These are phyloP conservation scores for Datnioides undecimradiatus DNA, from an alignment of 2,113 vertebrate species.

Conservation along the genomic window DNA sequence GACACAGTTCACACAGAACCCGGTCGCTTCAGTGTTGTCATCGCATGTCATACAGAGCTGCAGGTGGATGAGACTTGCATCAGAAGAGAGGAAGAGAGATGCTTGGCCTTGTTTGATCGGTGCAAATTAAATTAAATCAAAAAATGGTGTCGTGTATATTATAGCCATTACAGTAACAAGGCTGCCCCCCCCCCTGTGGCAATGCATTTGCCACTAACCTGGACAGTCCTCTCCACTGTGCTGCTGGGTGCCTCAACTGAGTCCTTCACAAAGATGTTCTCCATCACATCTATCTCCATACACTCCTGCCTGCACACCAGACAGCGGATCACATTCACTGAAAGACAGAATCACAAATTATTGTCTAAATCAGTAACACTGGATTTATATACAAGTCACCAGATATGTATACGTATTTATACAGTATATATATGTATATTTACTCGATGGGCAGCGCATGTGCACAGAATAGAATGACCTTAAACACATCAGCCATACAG, in stretches of 20 bases:
- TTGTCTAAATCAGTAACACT: not conserved
- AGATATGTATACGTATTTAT: too few species aligned
- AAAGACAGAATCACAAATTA: constrained; percentile 45
- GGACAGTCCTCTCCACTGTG: constrained; percentile 93
- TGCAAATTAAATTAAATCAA: not conserved
- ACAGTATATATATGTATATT: too few species aligned
- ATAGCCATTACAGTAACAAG: not conserved
- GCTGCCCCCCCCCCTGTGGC: constrained; percentile 24
- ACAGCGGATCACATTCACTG: constrained; percentile 94
- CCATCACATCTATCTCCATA: constrained; percentile 93
- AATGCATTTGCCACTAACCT: constrained; percentile 80
- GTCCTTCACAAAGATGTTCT: constrained; percentile 96
- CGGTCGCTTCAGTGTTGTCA: constrained; percentile 93
- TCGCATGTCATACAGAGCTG: constrained; percentile 95
- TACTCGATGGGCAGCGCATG: not conserved
- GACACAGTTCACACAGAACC: constrained; percentile 94
- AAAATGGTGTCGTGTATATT: not conserved
- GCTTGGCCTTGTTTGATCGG: too few species aligned
- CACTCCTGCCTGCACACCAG: constrained; percentile 95
- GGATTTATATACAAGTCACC: not conserved
- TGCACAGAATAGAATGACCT: not conserved
- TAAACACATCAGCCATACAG: not conserved
- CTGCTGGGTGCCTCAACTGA: constrained; percentile 94
- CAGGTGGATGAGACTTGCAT: constrained; percentile 19
- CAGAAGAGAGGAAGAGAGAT: not conserved